Evolutionary conservation across 2,797 vertebrate genomes (phyloP).

Genomic region (Enteromius radiatus): DNA sequence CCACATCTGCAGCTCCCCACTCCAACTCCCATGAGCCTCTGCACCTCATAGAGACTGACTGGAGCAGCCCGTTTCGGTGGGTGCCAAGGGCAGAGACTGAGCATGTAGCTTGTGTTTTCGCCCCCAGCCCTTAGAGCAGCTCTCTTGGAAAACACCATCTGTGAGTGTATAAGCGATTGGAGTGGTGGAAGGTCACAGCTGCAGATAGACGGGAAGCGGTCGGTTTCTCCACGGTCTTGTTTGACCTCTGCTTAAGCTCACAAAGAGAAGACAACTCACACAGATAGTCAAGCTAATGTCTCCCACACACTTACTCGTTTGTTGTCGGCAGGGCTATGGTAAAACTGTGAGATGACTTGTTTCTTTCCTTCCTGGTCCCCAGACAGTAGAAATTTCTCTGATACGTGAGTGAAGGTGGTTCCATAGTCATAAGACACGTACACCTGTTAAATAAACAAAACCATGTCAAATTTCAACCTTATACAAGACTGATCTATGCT

Average conservation of each 20-base stretch:
- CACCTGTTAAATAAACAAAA: conserved; percentile 76
- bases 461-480: conserved; percentile 9
- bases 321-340: conserved; percentile 96
- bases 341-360: conserved; percentile 94
- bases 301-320: conserved; percentile 82
- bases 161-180: neutral
- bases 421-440: conserved; percentile 95
- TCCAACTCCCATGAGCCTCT: conserved; percentile 51
- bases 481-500: neutral
- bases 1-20: conserved; percentile 26
- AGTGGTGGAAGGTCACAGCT: conserved; percentile 26
- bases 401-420: conserved; percentile 85
- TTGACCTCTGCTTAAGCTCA: conserved; percentile 3
- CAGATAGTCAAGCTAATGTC: neutral
- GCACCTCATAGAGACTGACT: conserved; percentile 27
- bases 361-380: conserved; percentile 76
- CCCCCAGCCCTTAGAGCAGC: conserved; percentile 34
- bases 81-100: conserved; percentile 43
- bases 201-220: neutral
- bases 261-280: neutral
- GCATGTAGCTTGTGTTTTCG: conserved; percentile 41
- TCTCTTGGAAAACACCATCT: conserved; percentile 27
- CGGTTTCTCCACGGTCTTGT: neutral
- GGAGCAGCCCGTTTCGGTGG: conserved; percentile 23
- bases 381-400: conserved; percentile 82